These are phyloP conservation scores for Puntigrus tetrazona DNA, from an alignment of 2,113 vertebrate genomes.

Conservation along the genomic window DNA sequence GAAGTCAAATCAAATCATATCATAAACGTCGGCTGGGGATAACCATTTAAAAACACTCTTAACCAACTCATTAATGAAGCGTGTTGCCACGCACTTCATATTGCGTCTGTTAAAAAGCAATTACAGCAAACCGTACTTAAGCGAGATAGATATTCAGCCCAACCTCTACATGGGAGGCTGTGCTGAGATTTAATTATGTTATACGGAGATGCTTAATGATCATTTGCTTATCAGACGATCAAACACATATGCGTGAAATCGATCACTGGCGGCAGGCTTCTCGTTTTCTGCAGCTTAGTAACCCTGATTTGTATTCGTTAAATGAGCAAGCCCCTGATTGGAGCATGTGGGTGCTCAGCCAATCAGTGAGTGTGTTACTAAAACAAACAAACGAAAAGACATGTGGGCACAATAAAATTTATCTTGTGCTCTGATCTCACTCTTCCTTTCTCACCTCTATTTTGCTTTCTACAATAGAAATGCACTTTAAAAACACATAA, in stretches of 20 bases:
- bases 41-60: conserved; percentile 33
- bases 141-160: background rate
- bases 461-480: background rate
- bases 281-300: background rate
- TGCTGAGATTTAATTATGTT: conserved; percentile 30
- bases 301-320: conserved; percentile 7
- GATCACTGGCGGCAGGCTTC: background rate
- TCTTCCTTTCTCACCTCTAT: background rate
- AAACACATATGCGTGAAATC: conserved; percentile 25
- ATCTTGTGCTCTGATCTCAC: background rate
- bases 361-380: background rate
- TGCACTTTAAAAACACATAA: no score
- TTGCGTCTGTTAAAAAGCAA: conserved; percentile 39
- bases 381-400: background rate
- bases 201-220: conserved; percentile 27
- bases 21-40: conserved; percentile 41
- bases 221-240: conserved; percentile 22
- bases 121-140: conserved; percentile 19
- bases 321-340: background rate
- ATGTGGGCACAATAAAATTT: background rate
- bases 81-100: conserved; percentile 27
- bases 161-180: conserved; percentile 9
- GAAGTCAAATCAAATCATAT: conserved; percentile 44
- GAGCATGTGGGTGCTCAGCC: no score
- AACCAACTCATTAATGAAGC: conserved; percentile 47